A percentile compares a stretch with the other conserved stretches of the same genome.
phyloP scores from a whole-genome alignment of 1,140 invertebrate species.

The Magallana ariakensis region DNA sequence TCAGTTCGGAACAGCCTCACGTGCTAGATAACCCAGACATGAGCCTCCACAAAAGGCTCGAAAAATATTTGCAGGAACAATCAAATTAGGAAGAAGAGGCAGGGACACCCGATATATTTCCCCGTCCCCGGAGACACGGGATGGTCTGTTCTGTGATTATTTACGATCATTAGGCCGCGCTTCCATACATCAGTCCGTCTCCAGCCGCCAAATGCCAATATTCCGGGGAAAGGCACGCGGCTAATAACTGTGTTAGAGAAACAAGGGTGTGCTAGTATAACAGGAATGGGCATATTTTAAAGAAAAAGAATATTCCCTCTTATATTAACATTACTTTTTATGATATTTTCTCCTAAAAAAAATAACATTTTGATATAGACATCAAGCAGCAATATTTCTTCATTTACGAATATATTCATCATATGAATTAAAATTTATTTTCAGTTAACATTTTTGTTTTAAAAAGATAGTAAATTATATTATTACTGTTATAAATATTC shows the following conservation, averaged over 20 bases:
- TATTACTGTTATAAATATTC: too few relatives aligned
- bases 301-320: too few relatives aligned
- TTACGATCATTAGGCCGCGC: not conserved
- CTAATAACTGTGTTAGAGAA: not conserved
- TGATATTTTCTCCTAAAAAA: too few relatives aligned
- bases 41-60: not conserved
- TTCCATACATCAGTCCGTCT: not conserved
- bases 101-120: slow-evolving; percentile 23
- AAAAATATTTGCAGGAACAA: slow-evolving; percentile 15
- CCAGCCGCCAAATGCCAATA: not conserved
- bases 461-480: too few relatives aligned
- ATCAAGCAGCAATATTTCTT: too few relatives aligned
- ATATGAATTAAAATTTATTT: too few relatives aligned
- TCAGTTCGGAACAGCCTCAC: not conserved
- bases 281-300: too few relatives aligned
- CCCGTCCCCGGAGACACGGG: not conserved
- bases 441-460: too few relatives aligned
- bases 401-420: too few relatives aligned
- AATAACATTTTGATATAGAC: too few relatives aligned
- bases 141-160: slow-evolving; percentile 28
- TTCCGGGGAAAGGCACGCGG: not conserved
- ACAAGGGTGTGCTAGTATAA: too few relatives aligned
- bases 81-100: slow-evolving; percentile 11
- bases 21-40: not conserved
- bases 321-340: too few relatives aligned